Percentiles rank a stretch among this genome's conserved stretches.
These are phyloP conservation scores for Yponomeuta cagnagella DNA, from an alignment of 2,888 invertebrate genomes.

Conservation along the genomic window DNA sequence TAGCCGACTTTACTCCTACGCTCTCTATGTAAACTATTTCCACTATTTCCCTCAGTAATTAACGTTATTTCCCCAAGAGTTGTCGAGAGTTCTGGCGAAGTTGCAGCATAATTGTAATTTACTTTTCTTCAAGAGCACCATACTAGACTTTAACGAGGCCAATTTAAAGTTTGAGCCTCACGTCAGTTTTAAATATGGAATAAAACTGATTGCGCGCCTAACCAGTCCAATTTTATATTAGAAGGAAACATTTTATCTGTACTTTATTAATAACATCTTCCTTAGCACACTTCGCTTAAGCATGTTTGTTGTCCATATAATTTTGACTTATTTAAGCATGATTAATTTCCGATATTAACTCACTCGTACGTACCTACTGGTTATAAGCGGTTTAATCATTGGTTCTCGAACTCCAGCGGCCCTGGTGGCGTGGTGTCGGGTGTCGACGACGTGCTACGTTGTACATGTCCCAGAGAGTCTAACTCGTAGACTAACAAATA, in stretches of 20 bases:
- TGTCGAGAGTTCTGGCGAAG: slow-evolving; percentile 22
- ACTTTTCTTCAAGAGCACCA: slow-evolving; percentile 33
- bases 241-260: slow-evolving; percentile 5
- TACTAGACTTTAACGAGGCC: slow-evolving; percentile 24
- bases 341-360: slow-evolving; percentile 54
- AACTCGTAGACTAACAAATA: neutral
- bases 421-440: slow-evolving; percentile 51
- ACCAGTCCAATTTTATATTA: slow-evolving; percentile 19
- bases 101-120: slow-evolving; percentile 47
- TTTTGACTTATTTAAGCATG: slow-evolving; percentile 52
- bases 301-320: slow-evolving; percentile 50
- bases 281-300: slow-evolving; percentile 52
- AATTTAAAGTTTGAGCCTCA: slow-evolving; percentile 48
- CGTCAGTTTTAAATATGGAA: slow-evolving; percentile 6
- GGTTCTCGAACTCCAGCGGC: slow-evolving; percentile 60
- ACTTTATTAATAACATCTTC: neutral
- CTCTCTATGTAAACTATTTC: neutral
- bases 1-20: neutral
- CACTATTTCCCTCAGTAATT: slow-evolving; percentile 8
- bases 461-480: neutral
- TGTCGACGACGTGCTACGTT: neutral
- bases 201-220: slow-evolving; percentile 29
- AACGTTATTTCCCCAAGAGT: slow-evolving; percentile 10
- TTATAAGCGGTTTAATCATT: slow-evolving; percentile 61
- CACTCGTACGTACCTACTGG: slow-evolving; percentile 45